Base-by-base conservation (phyloP, 2,888 invertebrate species). In the Brachyptera risi region DNA sequence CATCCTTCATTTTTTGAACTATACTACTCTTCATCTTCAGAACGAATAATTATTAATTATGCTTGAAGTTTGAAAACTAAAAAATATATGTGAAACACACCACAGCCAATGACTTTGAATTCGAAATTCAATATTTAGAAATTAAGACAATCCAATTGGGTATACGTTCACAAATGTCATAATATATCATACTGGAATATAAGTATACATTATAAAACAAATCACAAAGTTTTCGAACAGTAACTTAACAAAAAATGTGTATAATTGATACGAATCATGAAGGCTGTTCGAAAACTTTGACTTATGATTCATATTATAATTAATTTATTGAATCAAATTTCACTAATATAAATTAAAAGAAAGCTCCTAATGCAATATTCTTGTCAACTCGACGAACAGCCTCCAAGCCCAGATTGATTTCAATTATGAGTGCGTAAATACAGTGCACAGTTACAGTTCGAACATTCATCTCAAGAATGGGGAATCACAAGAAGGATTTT, bases 261-360 rank as follows among this genome's bases (percentile, higher is more conserved):
- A 74, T 76, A 75, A 75, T 72, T 74, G 73, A 44, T 58, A 24
- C 49, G 26, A 59, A 40, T 61, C 57, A 62, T 79, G 80, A 80
- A 81, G 83, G 83, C 83, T 83, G 84, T 83, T 83, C 83, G 83
- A 83, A 81, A 83, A 83, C 83, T 81, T 81, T 73, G 78, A 60
- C 58, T 44, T 62, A 38, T 54, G n/a, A n/a, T n/a, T 44, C 37
- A 11, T 26, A 61, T 15, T 9, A 60, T 56, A 56, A 31, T 26
- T 49, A 72, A 72, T 71, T 69, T n/a, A n/a, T n/a, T n/a, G n/a
- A n/a, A n/a, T n/a, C n/a, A n/a, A 71, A 70, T 71, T 70, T 73
- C 71, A 71, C 71, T 69, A 70, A 70, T 71, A 71, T 76, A 73
- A 75, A 76, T 72, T 72, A 72, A 75, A 49, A 68, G 27, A 47